Conservation (phyloP, 2,113 vertebrate genomes). For the Passer domesticus region DNA sequence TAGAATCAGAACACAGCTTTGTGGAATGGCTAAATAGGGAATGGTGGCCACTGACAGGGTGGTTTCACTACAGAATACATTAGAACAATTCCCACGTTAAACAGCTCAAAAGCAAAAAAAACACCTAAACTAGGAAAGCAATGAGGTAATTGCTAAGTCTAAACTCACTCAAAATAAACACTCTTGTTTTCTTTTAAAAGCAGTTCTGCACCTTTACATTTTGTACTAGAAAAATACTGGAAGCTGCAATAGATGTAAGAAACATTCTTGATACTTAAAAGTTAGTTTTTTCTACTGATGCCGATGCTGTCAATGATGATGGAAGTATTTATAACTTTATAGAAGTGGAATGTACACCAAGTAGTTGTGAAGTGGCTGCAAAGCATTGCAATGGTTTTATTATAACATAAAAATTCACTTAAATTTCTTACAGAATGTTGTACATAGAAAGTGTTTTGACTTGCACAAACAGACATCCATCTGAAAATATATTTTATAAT, state of each 20-base stretch:
- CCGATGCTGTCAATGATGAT: background rate
- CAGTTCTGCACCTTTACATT: background rate
- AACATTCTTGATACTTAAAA: slow-evolving; percentile 40
- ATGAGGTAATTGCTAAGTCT: background rate
- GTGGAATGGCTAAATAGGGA: background rate
- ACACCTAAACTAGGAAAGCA: background rate
- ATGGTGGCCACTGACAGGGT: background rate
- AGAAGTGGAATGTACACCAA: background rate
- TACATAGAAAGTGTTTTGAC: slow-evolving; percentile 30
- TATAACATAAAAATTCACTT: slow-evolving; percentile 14
- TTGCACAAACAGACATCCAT: background rate
- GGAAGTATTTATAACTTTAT: background rate
- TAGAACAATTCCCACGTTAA: background rate
- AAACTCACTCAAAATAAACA: background rate
- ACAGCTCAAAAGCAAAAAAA: background rate
- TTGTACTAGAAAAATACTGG: background rate
- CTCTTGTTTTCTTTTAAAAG: background rate
- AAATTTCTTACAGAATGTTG: background rate
- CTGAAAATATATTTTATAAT: background rate
- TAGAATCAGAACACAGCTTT: background rate
- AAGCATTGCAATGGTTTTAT: slow-evolving; percentile 27
- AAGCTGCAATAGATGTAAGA: background rate
- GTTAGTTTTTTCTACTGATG: background rate
- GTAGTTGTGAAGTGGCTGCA: slow-evolving; percentile 20
- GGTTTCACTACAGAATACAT: background rate